Conservation (phyloP, 2,113 vertebrate species). For the Cryptoleucopteryx plumbea region DNA sequence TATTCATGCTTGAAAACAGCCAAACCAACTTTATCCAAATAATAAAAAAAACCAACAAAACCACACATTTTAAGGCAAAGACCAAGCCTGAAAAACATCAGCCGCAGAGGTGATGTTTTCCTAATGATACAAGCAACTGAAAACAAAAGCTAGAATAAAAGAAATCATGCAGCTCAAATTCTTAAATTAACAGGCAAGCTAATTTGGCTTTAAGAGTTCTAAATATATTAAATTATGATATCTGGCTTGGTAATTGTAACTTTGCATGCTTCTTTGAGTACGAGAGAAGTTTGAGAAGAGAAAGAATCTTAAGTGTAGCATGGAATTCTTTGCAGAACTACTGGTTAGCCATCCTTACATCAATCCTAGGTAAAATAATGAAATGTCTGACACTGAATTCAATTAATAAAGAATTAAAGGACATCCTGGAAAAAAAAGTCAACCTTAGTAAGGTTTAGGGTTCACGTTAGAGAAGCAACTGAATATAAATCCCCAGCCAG, state of each 20-base stretch:
- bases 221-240: neutral
- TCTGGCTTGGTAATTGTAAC: neutral
- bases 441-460: neutral
- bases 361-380: neutral
- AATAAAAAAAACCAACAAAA: neutral
- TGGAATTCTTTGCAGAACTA: neutral
- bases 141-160: neutral
- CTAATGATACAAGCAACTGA: neutral
- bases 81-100: neutral
- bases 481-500: neutral
- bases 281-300: neutral
- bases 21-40: conserved; percentile 30
- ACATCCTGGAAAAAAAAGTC: neutral
- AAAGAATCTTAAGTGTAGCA: neutral
- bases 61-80: neutral
- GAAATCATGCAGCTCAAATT: neutral
- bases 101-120: neutral
- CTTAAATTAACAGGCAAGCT: neutral
- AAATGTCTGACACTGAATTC: neutral
- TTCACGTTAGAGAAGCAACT: neutral
- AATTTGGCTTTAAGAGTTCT: neutral
- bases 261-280: neutral
- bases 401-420: neutral
- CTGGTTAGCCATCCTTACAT: neutral
- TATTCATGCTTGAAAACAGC: conserved; percentile 12